Base-by-base conservation (phyloP, 2,888 invertebrate species). In the Leuctra nigra region DNA sequence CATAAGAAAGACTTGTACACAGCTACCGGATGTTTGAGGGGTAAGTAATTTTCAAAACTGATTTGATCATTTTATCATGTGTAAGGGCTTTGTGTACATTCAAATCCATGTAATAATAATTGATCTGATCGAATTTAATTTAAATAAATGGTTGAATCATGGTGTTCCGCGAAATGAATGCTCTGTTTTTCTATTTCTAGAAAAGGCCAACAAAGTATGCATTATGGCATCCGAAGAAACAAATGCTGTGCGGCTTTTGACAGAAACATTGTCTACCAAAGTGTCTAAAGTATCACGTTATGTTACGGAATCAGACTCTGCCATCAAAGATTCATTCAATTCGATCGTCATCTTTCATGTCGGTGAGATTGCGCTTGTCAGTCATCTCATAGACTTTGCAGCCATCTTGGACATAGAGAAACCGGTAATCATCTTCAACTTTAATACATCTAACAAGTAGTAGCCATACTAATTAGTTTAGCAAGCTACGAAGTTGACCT, bases 1-100 rank as follows among this genome's bases (percentile, higher is more conserved):
- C 69, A 72, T 61, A 69, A 67, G 62, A 71, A 71, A 61, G 75
- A 76, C 64, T 54, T 74, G 22, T 70, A 69, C 63, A 66, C 73
- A 25, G 71, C 72, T 23, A 68, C 71, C 56, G 69, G 68, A 33
- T 64, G 70, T 22, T 52, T 75, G 13, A 73, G 68, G 72, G 73
- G 75, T 73, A 66, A 57, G 35, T 50, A 22, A 44, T 38, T n/a
- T n/a, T n/a, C n/a, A n/a, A n/a, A n/a, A n/a, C n/a, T n/a, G n/a
- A n/a, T n/a, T n/a, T n/a, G n/a, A n/a, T n/a, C n/a, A n/a, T n/a
- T n/a, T n/a, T n/a, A n/a, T n/a, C n/a, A n/a, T n/a, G n/a, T n/a
- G n/a, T n/a, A n/a, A n/a, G n/a, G n/a, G n/a, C n/a, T 29, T 22
- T 33, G 55, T 33, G 11, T 29, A 29, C n/a, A 22, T 20, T 9